Evolutionary conservation across 2,113 vertebrate genomes (phyloP).

Genomic region (Caranx melampygus): DNA sequence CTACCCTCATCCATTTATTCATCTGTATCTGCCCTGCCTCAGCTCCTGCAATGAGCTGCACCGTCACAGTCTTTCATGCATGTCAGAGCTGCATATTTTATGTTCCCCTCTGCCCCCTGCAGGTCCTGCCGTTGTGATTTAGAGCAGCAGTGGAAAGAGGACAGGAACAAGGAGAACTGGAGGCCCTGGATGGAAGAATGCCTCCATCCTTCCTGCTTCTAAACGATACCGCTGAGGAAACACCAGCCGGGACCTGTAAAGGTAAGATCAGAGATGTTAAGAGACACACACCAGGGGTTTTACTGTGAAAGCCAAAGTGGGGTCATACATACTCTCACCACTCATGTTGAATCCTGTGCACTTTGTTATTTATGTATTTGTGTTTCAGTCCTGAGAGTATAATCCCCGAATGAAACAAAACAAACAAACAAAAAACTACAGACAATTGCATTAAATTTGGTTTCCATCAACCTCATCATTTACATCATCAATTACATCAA

Average conservation of each 20-base stretch:
- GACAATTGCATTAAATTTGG: too few relatives aligned
- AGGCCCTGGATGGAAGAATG: constrained; percentile 17
- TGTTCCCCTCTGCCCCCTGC: constrained; percentile 68
- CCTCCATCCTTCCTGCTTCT: constrained; percentile 60
- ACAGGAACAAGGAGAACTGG: not conserved
- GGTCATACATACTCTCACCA: constrained; percentile 1
- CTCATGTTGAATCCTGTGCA: not conserved
- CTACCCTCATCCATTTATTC: constrained; percentile 37
- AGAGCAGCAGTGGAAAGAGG: constrained; percentile 36
- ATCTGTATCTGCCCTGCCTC: constrained; percentile 28
- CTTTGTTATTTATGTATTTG: not conserved
- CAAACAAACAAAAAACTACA: too few relatives aligned
- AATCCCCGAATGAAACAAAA: not conserved
- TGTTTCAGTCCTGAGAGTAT: not conserved
- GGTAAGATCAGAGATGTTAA: constrained; percentile 27
- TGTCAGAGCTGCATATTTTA: constrained; percentile 61
- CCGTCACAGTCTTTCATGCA: constrained; percentile 45
- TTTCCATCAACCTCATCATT: too few relatives aligned
- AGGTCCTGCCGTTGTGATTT: constrained; percentile 67
- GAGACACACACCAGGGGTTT: constrained; percentile 22
- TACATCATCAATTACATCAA: too few relatives aligned
- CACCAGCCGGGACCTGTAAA: constrained; percentile 33
- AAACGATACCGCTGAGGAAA: constrained; percentile 56
- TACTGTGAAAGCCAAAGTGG: constrained; percentile 9
- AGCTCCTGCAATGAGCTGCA: constrained; percentile 25